Conservation (phyloP, 1,140 invertebrate genomes). For the Trachelipus rathkii region DNA sequence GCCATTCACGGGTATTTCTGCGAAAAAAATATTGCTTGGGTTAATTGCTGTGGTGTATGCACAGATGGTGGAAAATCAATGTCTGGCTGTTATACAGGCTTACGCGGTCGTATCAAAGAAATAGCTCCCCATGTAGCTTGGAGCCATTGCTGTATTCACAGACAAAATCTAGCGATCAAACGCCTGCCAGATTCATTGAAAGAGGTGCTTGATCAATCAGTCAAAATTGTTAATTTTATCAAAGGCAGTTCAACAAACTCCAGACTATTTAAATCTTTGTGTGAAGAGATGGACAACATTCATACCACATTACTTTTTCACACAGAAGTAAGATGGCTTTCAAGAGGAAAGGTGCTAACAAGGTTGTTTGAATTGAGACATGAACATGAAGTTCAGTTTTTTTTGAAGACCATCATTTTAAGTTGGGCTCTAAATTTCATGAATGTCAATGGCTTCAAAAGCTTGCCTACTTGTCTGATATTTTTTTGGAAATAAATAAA, state of each 20-base stretch:
- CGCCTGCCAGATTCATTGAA: conserved; percentile 22
- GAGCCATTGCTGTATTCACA: conserved; percentile 31
- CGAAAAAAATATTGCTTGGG: no score
- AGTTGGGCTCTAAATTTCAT: no score
- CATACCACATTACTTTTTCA: conserved; percentile 19
- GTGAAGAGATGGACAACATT: conserved; percentile 20
- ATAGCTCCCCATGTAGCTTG: conserved; percentile 17
- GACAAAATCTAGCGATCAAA: conserved; percentile 27
- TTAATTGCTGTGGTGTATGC: no score
- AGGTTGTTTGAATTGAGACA: conserved; percentile 19
- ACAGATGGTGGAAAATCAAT: no score
- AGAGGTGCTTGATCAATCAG: conserved; percentile 18
- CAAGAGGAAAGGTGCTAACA: conserved; percentile 6
- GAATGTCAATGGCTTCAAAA: no score
- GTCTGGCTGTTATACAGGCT: no score
- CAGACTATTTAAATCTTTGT: conserved; percentile 18
- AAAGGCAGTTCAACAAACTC: conserved; percentile 16
- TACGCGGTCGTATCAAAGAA: not conserved
- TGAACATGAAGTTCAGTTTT: not conserved
- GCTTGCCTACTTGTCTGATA: no score
- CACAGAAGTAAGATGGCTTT: conserved; percentile 27
- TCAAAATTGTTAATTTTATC: conserved; percentile 24
- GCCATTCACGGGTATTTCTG: no score
- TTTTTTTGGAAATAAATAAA: no score
- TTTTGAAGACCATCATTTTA: not conserved